These are phyloP conservation scores for Anarhynchus alexandrinus DNA, from an alignment of 2,113 vertebrate genomes.

Conservation along the genomic window DNA sequence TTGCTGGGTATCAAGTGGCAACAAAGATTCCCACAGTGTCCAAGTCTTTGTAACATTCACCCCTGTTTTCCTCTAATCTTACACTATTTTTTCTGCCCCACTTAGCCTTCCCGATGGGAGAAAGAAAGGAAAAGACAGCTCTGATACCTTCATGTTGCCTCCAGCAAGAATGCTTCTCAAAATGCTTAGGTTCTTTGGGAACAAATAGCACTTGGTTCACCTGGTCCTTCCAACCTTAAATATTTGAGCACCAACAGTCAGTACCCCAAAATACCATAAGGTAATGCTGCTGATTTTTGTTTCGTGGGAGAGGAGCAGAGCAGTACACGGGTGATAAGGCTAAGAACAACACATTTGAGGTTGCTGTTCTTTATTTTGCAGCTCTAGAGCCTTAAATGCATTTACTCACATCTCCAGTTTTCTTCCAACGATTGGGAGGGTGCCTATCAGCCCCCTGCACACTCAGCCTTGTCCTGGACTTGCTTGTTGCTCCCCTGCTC, in stretches of 20 bases:
- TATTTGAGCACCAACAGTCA: not conserved
- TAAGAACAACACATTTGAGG: not conserved
- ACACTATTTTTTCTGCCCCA: not conserved
- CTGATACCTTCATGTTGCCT: not conserved
- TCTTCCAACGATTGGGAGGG: not conserved
- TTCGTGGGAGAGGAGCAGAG: fast-evolving
- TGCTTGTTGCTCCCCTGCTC: not conserved
- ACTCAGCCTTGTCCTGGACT: not conserved
- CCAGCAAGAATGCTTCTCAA: not conserved
- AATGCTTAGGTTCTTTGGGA: not conserved
- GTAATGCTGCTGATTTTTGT: not conserved
- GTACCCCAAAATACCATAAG: not conserved
- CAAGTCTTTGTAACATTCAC: not conserved
- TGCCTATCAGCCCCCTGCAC: not conserved
- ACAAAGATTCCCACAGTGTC: not conserved
- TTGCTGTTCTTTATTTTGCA: not conserved
- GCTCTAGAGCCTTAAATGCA: not conserved
- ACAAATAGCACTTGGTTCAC: not conserved
- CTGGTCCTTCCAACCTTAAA: not conserved
- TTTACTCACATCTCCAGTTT: not conserved
- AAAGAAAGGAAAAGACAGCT: not conserved
- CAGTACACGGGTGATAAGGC: fast-evolving
- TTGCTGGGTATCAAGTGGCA: not conserved
- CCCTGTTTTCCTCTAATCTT: not conserved
- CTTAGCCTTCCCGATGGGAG: not conserved